Evolutionary conservation across 2,113 vertebrate genomes (phyloP).

Genomic region (Rana temporaria): DNA sequence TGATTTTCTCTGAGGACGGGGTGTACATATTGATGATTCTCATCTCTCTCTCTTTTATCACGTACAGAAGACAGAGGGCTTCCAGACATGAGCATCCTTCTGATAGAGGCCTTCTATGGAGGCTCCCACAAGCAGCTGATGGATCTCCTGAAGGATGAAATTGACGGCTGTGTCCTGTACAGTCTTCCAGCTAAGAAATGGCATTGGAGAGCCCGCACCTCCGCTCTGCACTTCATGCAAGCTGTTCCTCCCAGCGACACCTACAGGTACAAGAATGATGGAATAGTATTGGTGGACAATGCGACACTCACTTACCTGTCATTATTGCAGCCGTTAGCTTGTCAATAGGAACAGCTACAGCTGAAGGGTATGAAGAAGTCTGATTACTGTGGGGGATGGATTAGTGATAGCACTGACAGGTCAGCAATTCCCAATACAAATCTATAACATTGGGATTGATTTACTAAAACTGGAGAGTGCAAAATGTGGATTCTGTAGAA

Average conservation of each 20-base stretch:
- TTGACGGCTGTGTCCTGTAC: constrained; percentile 74
- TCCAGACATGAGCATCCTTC: constrained; percentile 76
- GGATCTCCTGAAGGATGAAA: constrained; percentile 83
- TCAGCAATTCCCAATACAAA: too few relatives aligned
- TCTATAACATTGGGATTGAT: too few relatives aligned
- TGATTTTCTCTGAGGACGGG: too few relatives aligned
- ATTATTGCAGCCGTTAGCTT: too few relatives aligned
- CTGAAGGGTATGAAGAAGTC: too few relatives aligned
- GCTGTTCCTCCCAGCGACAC: constrained; percentile 74
- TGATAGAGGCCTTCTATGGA: constrained; percentile 92
- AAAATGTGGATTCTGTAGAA: too few relatives aligned
- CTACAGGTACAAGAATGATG: constrained; percentile 75
- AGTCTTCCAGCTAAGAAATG: constrained; percentile 94
- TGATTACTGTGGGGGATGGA: too few relatives aligned
- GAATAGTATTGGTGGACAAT: too few relatives aligned
- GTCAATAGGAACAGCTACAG: too few relatives aligned
- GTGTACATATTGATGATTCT: background rate
- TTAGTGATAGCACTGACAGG: too few relatives aligned
- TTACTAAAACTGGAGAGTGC: too few relatives aligned
- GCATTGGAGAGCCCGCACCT: constrained; percentile 92
- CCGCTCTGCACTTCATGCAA: constrained; percentile 90
- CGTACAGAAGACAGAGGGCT: background rate
- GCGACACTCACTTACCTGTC: too few relatives aligned
- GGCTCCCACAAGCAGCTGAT: constrained; percentile 95
- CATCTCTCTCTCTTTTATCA: background rate